Evolutionary conservation across 2,797 vertebrate genomes (phyloP).

Genomic region (Hippoglossus hippoglossus): DNA sequence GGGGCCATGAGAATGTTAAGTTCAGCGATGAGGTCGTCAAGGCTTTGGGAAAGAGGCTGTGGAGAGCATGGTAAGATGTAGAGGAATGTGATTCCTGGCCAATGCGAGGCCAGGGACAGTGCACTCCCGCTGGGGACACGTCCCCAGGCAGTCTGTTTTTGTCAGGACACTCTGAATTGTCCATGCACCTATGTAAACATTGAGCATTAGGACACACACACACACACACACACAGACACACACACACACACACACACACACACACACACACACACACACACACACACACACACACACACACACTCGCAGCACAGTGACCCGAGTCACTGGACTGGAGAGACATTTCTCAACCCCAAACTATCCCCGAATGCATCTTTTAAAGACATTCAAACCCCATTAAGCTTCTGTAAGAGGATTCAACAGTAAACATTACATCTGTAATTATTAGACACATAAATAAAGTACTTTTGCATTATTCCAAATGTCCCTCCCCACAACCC

Average conservation of each 20-base stretch:
- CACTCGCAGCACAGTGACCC: slow-evolving; percentile 58
- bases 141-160: slow-evolving; percentile 90
- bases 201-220: slow-evolving; percentile 72
- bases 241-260: slow-evolving; percentile 47
- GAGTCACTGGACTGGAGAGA: slow-evolving; percentile 64
- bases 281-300: slow-evolving; percentile 49
- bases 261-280: slow-evolving; percentile 37
- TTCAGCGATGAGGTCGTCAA: slow-evolving; percentile 73
- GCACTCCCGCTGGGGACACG: slow-evolving; percentile 78
- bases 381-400: slow-evolving; percentile 44
- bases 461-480: slow-evolving; percentile 30
- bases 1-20: slow-evolving; percentile 65
- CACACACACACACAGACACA: slow-evolving; percentile 63
- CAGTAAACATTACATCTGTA: not conserved
- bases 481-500: slow-evolving; percentile 14
- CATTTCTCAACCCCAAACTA: slow-evolving; percentile 55
- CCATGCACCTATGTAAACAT: slow-evolving; percentile 89
- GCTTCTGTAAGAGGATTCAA: slow-evolving; percentile 3
- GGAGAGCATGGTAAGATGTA: slow-evolving; percentile 81
- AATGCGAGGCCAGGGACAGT: slow-evolving; percentile 80
- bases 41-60: slow-evolving; percentile 84
- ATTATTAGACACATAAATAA: slow-evolving; percentile 19
- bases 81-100: slow-evolving; percentile 87
- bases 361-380: slow-evolving; percentile 53
- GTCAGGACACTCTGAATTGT: slow-evolving; percentile 84